Base-by-base conservation (phyloP, 2,797 vertebrate genomes). In the Acrossocheilus fasciatus region DNA sequence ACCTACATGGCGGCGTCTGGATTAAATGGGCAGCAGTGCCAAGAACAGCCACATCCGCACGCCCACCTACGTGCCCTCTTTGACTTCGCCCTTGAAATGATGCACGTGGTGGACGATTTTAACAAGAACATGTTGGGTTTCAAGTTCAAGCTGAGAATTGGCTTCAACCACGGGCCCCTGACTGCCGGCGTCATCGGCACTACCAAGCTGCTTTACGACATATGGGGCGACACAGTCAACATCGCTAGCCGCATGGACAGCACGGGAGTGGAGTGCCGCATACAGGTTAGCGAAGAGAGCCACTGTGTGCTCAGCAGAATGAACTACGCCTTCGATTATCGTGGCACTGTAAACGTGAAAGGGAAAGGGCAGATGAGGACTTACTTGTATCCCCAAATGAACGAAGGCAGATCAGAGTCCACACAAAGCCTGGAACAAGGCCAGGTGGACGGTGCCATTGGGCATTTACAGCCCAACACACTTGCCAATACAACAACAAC, bases 331-430 rank as follows among this genome's bases (percentile, higher is more conserved):
- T 99, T 99, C 83, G 98, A 99, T 94, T 99, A 99, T 86, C 95
- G 98, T 78, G 98, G 98, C 89, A 99, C 98, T 0, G 98, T 99
- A 91, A 99, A 99, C 12, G 98, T 99, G 69, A 99, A 99, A 92
- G 98, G 98, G 34, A 99, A 99, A 86, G 98, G 98, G 84, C 97
- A 99, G 93, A 99, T 99, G 98, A 98, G 99, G 96, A 99, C 98
- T 93, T 99, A 98, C 93, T 96, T 99, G 4, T 99, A 96, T 92
- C 98, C 98, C 39, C 97, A 96, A 92, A 97, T 97, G 94, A 95
- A 91, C 80, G 96, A 97, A 92, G 96, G 92, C 0, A 95, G 95
- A 20, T 43, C 68, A 0, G 86, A 66, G 15, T 81, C 82, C 62
- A 41, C 52, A 2, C 82, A 97, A 90, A 94, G 94, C 93, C 91